phyloP scores from a whole-genome alignment of 2,113 vertebrate genomes.

The Anser cygnoides region DNA sequence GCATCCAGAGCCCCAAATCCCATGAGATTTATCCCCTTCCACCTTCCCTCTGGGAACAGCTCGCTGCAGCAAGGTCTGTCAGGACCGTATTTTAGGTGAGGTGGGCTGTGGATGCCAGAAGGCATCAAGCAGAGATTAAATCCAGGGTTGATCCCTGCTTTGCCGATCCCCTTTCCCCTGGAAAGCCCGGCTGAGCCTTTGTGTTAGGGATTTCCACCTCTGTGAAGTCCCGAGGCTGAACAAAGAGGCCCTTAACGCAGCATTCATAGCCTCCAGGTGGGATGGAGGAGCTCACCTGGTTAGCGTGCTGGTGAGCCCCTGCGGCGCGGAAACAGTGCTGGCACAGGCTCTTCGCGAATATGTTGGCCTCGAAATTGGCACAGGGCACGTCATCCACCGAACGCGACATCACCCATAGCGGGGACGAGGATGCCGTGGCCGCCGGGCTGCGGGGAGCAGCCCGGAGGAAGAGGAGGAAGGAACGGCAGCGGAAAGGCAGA shows the following conservation, averaged over 20 bases:
- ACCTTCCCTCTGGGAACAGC: background rate
- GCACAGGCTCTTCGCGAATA: conserved; percentile 85
- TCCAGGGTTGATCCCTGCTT: background rate
- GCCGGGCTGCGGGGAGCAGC: background rate
- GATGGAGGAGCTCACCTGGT: conserved; percentile 69
- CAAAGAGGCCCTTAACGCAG: background rate
- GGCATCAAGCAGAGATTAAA: background rate
- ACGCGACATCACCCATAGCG: conserved; percentile 76
- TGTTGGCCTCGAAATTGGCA: conserved; percentile 83
- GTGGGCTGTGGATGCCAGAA: background rate
- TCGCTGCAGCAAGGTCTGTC: background rate
- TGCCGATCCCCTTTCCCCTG: background rate
- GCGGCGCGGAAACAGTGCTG: conserved; percentile 82
- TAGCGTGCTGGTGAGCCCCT: conserved; percentile 69
- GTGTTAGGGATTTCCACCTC: background rate
- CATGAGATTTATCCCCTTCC: background rate
- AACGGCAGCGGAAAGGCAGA: conserved; percentile 16
- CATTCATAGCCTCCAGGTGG: background rate
- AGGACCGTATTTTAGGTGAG: background rate
- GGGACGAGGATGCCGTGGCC: background rate
- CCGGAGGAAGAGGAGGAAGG: background rate
- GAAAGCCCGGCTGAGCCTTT: background rate
- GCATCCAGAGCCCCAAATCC: background rate
- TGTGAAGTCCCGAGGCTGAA: background rate
- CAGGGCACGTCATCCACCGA: conserved; percentile 70